Percentiles rank a stretch among this genome's conserved stretches.
Conservation (phyloP, 2,888 invertebrate genomes). For the Bruchidius siliquastri region DNA sequence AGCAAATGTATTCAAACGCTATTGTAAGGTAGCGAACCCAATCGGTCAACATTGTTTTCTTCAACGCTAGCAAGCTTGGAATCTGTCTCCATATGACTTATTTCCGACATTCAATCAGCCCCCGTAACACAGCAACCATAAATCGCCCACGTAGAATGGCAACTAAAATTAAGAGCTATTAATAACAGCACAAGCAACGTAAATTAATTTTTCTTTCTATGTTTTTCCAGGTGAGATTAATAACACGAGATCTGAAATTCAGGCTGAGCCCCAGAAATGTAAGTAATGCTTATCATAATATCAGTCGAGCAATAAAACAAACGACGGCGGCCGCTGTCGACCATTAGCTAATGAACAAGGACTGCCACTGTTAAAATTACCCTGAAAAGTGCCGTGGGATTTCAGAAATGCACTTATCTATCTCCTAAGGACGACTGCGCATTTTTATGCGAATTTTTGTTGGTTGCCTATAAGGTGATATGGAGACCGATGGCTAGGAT, state of each 20-base stretch:
- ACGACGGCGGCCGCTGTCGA: conserved; percentile 11
- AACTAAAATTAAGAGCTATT: neutral
- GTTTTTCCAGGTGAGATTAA: conserved; percentile 19
- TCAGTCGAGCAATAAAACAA: conserved; percentile 18
- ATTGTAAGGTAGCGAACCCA: too few species aligned
- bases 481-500: neutral
- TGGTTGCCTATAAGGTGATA: neutral
- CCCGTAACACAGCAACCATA: neutral
- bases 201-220: neutral
- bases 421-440: neutral
- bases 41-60: too few species aligned
- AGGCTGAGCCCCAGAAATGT: conserved; percentile 16
- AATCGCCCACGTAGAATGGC: neutral
- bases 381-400: neutral
- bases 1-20: too few species aligned
- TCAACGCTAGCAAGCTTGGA: too few species aligned
- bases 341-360: conserved; percentile 18
- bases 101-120: too few species aligned
- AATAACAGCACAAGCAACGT: neutral
- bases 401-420: neutral
- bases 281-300: conserved; percentile 19
- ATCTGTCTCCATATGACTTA: too few species aligned
- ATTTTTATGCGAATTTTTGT: neutral
- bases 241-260: conserved; percentile 13
- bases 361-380: neutral